Evolutionary conservation across 1,140 invertebrate species (phyloP).

Genomic region (Solenopsis fugax): DNA sequence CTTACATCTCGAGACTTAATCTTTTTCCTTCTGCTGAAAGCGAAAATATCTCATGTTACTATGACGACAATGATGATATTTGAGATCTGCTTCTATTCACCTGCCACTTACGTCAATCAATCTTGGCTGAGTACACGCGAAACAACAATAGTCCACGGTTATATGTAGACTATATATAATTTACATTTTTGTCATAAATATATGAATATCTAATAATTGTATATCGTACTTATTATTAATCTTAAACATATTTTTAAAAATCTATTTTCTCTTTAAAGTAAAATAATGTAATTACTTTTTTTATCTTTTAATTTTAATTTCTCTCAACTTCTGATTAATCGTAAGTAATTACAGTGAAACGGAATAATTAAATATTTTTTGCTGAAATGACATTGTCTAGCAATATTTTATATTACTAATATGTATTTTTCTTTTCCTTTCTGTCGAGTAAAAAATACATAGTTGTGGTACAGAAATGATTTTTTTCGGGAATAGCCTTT

Average conservation of each 20-base stretch:
- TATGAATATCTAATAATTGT: background rate
- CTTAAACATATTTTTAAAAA: background rate
- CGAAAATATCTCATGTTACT: slow-evolving; percentile 36
- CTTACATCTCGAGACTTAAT: slow-evolving; percentile 20
- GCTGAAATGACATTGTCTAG: background rate
- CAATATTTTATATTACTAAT: background rate
- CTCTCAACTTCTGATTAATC: background rate
- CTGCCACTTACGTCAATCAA: background rate
- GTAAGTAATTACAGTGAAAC: background rate
- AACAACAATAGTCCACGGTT: background rate
- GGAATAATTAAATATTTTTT: slow-evolving; percentile 2
- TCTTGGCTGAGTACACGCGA: background rate
- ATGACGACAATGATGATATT: slow-evolving; percentile 28
- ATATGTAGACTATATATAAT: background rate
- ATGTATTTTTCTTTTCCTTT: background rate
- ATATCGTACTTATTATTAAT: background rate
- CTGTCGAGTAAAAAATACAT: background rate
- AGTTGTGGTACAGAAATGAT: background rate
- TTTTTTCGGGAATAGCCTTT: background rate
- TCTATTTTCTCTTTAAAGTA: background rate
- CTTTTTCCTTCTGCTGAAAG: background rate
- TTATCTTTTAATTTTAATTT: background rate
- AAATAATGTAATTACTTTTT: slow-evolving; percentile 18
- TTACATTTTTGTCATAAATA: no score
- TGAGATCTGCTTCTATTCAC: background rate